These are phyloP conservation scores for Sericinus montela DNA, from an alignment of 2,888 invertebrate species.

Conservation along the genomic window DNA sequence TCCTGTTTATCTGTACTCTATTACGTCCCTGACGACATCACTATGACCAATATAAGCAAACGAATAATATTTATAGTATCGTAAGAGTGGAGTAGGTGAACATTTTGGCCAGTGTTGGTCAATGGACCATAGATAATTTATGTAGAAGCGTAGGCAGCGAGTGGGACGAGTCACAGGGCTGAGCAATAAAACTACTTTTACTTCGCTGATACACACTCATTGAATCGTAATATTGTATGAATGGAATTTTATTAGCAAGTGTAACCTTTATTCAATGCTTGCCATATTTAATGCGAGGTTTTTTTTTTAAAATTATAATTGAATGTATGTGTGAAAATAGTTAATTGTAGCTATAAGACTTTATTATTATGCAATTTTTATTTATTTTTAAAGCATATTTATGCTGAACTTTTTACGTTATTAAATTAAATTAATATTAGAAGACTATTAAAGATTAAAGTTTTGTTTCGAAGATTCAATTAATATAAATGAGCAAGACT, in stretches of 20 bases:
- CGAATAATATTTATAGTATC: slow-evolving; percentile 4
- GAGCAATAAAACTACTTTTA: slow-evolving; percentile 37
- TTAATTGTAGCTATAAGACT: too few relatives aligned
- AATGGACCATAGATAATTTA: slow-evolving; percentile 38
- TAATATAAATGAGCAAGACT: too few relatives aligned
- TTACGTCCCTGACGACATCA: background rate
- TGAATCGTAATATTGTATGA: slow-evolving; percentile 13
- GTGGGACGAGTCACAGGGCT: slow-evolving; percentile 24
- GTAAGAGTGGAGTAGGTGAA: slow-evolving; percentile 43
- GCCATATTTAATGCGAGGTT: too few relatives aligned
- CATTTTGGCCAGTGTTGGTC: slow-evolving; percentile 66
- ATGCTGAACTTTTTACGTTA: too few relatives aligned
- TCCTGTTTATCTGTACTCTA: background rate
- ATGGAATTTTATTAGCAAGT: slow-evolving; percentile 29
- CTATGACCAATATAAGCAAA: background rate
- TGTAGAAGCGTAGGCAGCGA: slow-evolving; percentile 45
- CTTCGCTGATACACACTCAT: slow-evolving; percentile 22
- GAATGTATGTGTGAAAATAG: too few relatives aligned
- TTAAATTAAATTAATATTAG: too few relatives aligned
- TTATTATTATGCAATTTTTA: too few relatives aligned
- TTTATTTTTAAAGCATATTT: too few relatives aligned
- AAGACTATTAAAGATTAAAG: too few relatives aligned
- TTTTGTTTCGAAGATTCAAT: too few relatives aligned
- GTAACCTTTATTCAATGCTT: too few relatives aligned
- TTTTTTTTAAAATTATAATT: too few relatives aligned